These are phyloP conservation scores for Pluvianellus socialis DNA, from an alignment of 2,113 vertebrate genomes.

Conservation along the genomic window DNA sequence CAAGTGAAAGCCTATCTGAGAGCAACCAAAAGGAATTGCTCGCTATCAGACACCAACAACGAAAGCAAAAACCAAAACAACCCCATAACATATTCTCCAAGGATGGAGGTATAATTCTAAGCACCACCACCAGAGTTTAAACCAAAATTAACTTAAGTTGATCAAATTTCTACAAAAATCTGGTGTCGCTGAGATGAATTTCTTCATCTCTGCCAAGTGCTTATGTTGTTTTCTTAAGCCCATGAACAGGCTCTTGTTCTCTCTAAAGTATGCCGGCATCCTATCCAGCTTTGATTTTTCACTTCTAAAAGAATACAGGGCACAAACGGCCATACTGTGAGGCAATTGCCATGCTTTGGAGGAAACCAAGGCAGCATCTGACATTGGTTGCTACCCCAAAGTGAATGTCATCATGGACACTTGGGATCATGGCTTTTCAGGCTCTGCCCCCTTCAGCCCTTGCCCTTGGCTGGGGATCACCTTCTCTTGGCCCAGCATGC, in stretches of 20 bases:
- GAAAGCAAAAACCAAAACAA: background rate
- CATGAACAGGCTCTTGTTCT: background rate
- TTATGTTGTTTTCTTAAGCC: background rate
- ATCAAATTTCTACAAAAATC: background rate
- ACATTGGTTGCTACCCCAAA: background rate
- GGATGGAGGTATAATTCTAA: background rate
- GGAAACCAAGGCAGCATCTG: background rate
- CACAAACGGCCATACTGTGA: background rate
- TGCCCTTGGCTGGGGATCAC: background rate
- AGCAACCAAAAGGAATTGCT: background rate
- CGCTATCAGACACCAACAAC: background rate
- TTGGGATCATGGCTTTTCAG: rapidly evolving
- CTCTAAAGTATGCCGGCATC: background rate
- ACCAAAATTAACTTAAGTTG: background rate
- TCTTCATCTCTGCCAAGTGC: background rate
- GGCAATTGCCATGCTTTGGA: background rate
- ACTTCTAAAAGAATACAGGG: background rate
- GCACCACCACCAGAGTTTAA: background rate
- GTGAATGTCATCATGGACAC: background rate
- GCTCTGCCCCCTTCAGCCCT: background rate
- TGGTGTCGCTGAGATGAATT: background rate
- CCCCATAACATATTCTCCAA: background rate
- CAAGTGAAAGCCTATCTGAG: background rate
- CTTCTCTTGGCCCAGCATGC: background rate
- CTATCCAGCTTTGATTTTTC: background rate